Evolutionary conservation across 2,113 vertebrate genomes (phyloP).

Genomic region (Grallaria varia): DNA sequence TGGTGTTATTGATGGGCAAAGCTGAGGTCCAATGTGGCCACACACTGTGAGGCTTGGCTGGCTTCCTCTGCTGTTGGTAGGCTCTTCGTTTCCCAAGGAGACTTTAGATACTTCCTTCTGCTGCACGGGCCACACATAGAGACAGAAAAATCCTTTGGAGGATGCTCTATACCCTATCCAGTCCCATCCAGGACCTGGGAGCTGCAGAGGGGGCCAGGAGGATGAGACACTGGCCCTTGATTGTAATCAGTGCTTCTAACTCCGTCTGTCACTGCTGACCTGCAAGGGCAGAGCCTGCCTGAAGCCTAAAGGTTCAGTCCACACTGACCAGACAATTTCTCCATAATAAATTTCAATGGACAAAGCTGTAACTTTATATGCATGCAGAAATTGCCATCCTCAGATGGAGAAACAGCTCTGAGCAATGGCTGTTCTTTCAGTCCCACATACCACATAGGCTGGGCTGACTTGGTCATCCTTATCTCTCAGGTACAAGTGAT

Average conservation of each 20-base stretch:
- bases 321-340: neutral
- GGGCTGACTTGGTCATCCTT: neutral
- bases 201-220: neutral
- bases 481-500: neutral
- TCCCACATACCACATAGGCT: neutral
- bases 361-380: neutral
- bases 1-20: constrained; percentile 44
- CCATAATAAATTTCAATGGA: neutral
- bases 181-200: neutral
- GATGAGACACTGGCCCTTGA: neutral
- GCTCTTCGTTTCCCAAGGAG: neutral
- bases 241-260: neutral
- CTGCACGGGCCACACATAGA: neutral
- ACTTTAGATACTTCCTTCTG: neutral
- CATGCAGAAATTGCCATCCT: neutral
- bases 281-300: neutral
- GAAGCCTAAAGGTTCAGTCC: neutral
- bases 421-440: neutral
- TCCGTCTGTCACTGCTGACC: neutral
- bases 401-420: neutral
- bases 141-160: neutral
- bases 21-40: constrained; percentile 29
- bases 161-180: neutral
- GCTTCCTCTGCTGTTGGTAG: neutral
- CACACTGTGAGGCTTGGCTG: constrained; percentile 55